Conservation (phyloP, 2,113 vertebrate species). For the Ibidorhyncha struthersii region DNA sequence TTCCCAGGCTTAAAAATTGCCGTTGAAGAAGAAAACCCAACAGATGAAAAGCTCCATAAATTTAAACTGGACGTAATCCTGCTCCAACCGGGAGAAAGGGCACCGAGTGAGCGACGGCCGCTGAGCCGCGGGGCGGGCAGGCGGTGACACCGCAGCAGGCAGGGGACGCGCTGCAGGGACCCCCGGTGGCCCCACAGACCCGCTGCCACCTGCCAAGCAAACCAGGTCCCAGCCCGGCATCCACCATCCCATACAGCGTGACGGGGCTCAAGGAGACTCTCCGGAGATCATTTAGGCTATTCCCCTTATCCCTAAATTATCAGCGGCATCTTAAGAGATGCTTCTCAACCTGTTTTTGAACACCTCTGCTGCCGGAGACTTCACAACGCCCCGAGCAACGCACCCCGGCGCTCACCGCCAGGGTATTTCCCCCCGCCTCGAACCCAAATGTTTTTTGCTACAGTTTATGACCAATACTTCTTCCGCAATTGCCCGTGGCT, state of each 20-base stretch:
- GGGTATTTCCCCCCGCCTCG: neutral
- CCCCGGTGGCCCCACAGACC: neutral
- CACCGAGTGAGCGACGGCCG: accelerated
- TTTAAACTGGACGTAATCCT: neutral
- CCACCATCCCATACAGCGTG: neutral
- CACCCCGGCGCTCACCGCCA: accelerated
- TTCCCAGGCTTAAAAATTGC: neutral
- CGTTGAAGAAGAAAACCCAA: neutral
- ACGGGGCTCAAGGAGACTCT: neutral
- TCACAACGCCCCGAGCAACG: neutral
- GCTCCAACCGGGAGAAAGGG: accelerated
- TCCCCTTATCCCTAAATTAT: neutral
- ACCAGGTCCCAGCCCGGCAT: neutral
- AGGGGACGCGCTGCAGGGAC: too few species aligned
- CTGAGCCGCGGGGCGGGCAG: accelerated
- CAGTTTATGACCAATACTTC: neutral
- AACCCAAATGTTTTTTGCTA: neutral
- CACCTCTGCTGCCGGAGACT: neutral
- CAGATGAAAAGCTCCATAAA: neutral
- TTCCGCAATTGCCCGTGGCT: accelerated
- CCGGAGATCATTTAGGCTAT: neutral
- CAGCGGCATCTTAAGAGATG: neutral
- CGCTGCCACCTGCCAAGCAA: too few species aligned
- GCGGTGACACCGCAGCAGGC: too few species aligned
- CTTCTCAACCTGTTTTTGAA: neutral